Percentiles rank a stretch among this genome's conserved stretches.
These are phyloP conservation scores for Terebella lapidaria DNA, from an alignment of 2,888 invertebrate genomes.

Conservation along the genomic window DNA sequence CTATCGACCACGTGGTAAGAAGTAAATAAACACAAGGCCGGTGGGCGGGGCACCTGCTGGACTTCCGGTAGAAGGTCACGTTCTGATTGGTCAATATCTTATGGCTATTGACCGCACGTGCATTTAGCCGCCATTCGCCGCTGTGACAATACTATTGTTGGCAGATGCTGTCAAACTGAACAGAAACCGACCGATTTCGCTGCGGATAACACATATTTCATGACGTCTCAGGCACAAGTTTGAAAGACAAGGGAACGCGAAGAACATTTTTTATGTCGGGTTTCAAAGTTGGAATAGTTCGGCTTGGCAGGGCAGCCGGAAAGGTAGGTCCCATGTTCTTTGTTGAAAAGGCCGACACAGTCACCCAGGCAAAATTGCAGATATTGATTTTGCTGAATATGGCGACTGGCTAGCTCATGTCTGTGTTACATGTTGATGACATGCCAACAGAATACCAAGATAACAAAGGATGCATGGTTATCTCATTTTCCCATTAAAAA, in stretches of 20 bases:
- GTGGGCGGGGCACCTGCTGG: too few relatives aligned
- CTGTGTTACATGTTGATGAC: too few relatives aligned
- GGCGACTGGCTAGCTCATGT: too few relatives aligned
- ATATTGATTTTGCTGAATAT: too few relatives aligned
- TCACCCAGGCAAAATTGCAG: too few relatives aligned
- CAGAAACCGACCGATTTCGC: background rate
- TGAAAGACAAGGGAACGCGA: background rate
- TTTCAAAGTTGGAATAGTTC: conserved; percentile 53
- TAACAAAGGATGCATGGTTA: too few relatives aligned
- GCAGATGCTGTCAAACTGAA: background rate
- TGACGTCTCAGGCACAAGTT: background rate
- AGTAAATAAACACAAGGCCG: too few relatives aligned
- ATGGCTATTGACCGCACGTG: background rate
- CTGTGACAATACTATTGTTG: background rate
- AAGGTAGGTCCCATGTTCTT: conserved; percentile 49
- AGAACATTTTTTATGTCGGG: conserved; percentile 33
- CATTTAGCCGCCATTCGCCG: conserved; percentile 2
- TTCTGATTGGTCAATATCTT: background rate
- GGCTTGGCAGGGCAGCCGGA: conserved; percentile 55
- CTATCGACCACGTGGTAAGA: background rate
- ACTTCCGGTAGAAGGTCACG: background rate
- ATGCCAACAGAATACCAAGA: too few relatives aligned
- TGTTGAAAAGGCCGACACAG: background rate
- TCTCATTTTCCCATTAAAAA: too few relatives aligned
- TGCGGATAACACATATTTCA: background rate